A percentile compares a stretch with the other conserved stretches of the same genome.
These are phyloP conservation scores for Teleopsis dalmanni DNA, from an alignment of 1,140 invertebrate species.

Conservation along the genomic window DNA sequence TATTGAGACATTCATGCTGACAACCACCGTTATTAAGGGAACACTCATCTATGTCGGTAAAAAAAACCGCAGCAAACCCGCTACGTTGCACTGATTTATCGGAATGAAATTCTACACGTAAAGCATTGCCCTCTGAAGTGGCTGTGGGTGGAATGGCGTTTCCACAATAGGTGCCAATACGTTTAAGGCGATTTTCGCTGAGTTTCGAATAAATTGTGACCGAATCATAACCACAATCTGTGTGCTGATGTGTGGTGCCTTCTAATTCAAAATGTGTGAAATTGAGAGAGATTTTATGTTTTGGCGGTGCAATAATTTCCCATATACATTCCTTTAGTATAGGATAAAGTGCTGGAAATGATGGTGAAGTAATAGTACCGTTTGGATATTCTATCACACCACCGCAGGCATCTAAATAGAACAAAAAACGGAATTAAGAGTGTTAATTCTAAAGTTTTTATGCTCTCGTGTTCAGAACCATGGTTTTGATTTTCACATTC, in stretches of 20 bases:
- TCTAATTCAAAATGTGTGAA: slow-evolving; percentile 98
- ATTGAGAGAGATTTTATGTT: slow-evolving; percentile 90
- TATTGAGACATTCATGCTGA: slow-evolving; percentile 94
- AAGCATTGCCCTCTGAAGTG: slow-evolving; percentile 85
- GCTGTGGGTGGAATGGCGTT: slow-evolving; percentile 71
- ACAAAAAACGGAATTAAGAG: background rate
- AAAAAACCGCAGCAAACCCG: slow-evolving; percentile 88
- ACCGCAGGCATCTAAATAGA: slow-evolving; percentile 81
- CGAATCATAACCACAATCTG: slow-evolving; percentile 92
- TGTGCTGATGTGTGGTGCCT: slow-evolving; percentile 80
- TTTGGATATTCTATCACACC: slow-evolving; percentile 80
- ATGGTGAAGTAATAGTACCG: slow-evolving; percentile 90
- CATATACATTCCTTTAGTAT: slow-evolving; percentile 93
- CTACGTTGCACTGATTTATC: slow-evolving; percentile 91
- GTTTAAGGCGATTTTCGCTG: slow-evolving; percentile 64
- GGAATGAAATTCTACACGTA: slow-evolving; percentile 83
- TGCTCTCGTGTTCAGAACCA: slow-evolving; percentile 92
- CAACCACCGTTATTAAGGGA: slow-evolving; percentile 91
- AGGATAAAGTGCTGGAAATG: slow-evolving; percentile 91
- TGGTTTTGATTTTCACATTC: slow-evolving; percentile 80
- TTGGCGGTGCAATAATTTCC: slow-evolving; percentile 89
- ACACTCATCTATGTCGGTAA: slow-evolving; percentile 96
- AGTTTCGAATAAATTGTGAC: slow-evolving; percentile 83
- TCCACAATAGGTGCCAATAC: slow-evolving; percentile 83
- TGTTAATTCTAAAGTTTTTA: slow-evolving; percentile 79